These are phyloP conservation scores for Nebria brevicollis DNA, from an alignment of 2,888 invertebrate genomes.

Conservation along the genomic window DNA sequence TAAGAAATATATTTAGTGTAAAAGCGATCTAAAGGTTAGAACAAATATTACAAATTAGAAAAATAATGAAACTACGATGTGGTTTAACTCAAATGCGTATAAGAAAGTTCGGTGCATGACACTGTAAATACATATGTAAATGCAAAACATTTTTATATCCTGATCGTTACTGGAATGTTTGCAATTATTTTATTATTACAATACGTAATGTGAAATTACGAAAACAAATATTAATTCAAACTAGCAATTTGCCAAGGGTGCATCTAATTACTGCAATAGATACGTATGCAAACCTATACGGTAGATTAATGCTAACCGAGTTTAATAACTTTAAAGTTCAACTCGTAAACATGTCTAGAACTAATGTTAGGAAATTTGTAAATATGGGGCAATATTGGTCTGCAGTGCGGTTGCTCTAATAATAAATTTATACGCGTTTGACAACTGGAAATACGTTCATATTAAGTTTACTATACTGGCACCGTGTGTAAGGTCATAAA, in stretches of 20 bases:
- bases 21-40: no score
- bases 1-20: no score
- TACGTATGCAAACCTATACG: slow-evolving; percentile 3
- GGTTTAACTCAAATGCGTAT: no score
- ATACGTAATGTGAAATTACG: no score
- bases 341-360: slow-evolving; percentile 23
- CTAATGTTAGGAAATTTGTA: slow-evolving; percentile 44
- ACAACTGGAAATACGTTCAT: slow-evolving; percentile 39
- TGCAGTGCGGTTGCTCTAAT: slow-evolving; percentile 27
- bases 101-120: no score
- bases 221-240: no score
- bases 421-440: slow-evolving; percentile 44
- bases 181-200: no score
- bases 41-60: no score
- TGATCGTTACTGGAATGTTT: no score
- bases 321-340: slow-evolving; percentile 16
- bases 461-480: slow-evolving; percentile 26
- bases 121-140: no score
- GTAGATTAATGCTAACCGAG: slow-evolving; percentile 15
- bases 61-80: no score
- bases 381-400: slow-evolving; percentile 38
- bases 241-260: slow-evolving; percentile 6
- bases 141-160: no score
- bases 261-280: slow-evolving; percentile 8
- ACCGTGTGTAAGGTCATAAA: slow-evolving; percentile 11